Evolutionary conservation across 2,888 invertebrate genomes (phyloP).

Genomic region (Brenthis hecate): DNA sequence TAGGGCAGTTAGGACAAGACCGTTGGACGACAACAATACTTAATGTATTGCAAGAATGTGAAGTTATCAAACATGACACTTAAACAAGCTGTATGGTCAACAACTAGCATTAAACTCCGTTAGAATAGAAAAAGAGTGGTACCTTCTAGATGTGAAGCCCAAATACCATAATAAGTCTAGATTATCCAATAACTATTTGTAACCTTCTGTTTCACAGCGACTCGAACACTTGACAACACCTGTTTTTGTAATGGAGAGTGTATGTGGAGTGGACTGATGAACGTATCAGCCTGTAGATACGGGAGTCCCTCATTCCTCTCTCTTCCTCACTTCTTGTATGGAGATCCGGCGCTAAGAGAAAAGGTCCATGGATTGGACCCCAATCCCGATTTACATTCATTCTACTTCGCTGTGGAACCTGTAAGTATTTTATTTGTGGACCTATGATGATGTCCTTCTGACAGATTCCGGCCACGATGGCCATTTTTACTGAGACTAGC

Average conservation of each 20-base stretch:
- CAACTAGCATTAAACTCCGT: too few relatives aligned
- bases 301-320: slow-evolving; percentile 93
- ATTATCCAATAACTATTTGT: not conserved
- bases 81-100: too few relatives aligned
- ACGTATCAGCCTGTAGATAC: slow-evolving; percentile 89
- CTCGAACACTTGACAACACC: slow-evolving; percentile 81
- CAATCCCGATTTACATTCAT: slow-evolving; percentile 86
- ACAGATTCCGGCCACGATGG: too few relatives aligned
- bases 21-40: too few relatives aligned
- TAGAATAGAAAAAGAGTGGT: too few relatives aligned
- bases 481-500: too few relatives aligned
- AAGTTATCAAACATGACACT: too few relatives aligned
- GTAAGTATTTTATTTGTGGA: slow-evolving; percentile 65
- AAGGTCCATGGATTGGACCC: slow-evolving; percentile 87
- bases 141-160: too few relatives aligned
- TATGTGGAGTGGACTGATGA: slow-evolving; percentile 87
- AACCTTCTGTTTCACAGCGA: slow-evolving; percentile 68
- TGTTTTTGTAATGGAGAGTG: slow-evolving; percentile 90
- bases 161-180: too few relatives aligned
- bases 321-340: slow-evolving; percentile 92
- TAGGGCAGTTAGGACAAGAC: too few relatives aligned
- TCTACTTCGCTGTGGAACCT: slow-evolving; percentile 89
- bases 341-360: slow-evolving; percentile 85
- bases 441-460: too few relatives aligned
- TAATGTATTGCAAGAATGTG: too few relatives aligned